Percentiles rank a stretch among this genome's conserved stretches.
Conservation (phyloP, 2,113 vertebrate genomes). For the Myotis davidii region DNA sequence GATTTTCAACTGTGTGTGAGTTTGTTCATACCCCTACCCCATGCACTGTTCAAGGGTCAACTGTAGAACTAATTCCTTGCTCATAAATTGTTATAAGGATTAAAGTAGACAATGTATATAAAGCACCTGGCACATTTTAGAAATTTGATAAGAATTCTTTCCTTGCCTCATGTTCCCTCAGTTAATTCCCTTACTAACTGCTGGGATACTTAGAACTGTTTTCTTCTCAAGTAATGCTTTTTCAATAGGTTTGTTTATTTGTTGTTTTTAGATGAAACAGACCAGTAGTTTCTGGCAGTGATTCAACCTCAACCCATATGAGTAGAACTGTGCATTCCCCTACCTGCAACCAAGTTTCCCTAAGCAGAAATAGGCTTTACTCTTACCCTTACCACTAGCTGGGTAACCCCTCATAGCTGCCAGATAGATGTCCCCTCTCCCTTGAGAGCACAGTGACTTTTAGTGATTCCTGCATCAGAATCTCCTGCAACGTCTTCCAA, state of each 20-base stretch:
- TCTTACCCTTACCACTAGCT: not conserved
- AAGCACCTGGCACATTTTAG: slow-evolving; percentile 6
- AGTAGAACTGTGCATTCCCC: not conserved
- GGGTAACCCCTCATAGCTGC: not conserved
- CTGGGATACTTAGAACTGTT: not conserved
- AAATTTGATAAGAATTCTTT: slow-evolving; percentile 13
- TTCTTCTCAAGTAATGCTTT: slow-evolving; percentile 21
- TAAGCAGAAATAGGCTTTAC: not conserved
- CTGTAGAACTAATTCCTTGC: not conserved
- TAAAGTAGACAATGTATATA: not conserved
- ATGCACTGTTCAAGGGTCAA: not conserved
- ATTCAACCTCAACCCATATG: not conserved
- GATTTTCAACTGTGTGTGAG: no score
- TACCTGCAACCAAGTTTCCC: not conserved
- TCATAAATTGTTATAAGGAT: not conserved
- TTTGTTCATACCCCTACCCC: not conserved
- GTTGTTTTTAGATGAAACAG: slow-evolving; percentile 31
- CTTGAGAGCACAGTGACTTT: not conserved
- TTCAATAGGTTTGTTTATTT: not conserved
- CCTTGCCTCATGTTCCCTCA: not conserved
- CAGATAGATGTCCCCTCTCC: not conserved
- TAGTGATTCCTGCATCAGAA: not conserved
- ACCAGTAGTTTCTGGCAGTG: not conserved
- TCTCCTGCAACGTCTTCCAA: not conserved
- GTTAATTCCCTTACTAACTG: not conserved